Evolutionary conservation across 2,888 invertebrate species (phyloP).

Genomic region (Ferdinandea cuprea): DNA sequence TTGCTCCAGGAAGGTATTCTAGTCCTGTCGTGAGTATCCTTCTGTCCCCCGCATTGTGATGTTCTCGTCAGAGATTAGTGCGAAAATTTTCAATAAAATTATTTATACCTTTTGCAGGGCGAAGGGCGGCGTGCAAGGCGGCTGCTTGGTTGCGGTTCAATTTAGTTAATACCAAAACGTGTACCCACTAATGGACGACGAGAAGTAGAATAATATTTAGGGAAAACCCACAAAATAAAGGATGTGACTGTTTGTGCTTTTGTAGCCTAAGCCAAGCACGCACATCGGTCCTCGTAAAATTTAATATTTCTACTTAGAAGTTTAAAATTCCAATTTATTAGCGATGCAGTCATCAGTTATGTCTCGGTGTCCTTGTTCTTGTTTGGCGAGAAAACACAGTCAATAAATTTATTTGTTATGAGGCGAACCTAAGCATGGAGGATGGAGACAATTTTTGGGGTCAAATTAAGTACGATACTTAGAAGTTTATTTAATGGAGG

Average conservation of each 20-base stretch:
- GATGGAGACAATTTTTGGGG: conserved; percentile 34
- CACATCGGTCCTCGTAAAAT: conserved; percentile 71
- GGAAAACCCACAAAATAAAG: conserved; percentile 42
- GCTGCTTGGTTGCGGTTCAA: conserved; percentile 56
- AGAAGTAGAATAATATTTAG: conserved; percentile 26
- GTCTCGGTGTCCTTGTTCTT: conserved; percentile 1
- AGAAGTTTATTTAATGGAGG: conserved; percentile 58
- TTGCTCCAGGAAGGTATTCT: background rate
- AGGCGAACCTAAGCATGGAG: conserved; percentile 27
- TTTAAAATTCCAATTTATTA: conserved; percentile 72
- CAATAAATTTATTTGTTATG: conserved; percentile 65
- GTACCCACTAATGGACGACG: conserved; percentile 70
- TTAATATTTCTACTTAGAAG: conserved; percentile 74
- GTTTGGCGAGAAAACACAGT: conserved; percentile 20
- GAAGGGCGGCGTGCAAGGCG: background rate
- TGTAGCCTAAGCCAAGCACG: conserved; percentile 67
- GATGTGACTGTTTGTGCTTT: conserved; percentile 56
- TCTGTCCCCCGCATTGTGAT: conserved; percentile 5
- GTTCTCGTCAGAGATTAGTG: conserved; percentile 71
- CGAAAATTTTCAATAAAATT: conserved; percentile 75
- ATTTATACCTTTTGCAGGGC: conserved; percentile 60
- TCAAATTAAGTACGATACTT: conserved; percentile 63
- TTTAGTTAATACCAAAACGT: conserved; percentile 70
- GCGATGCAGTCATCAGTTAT: conserved; percentile 56
- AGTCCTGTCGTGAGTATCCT: conserved; percentile 2